Evolutionary conservation across 1,140 invertebrate species (phyloP), one percentile per base, ranked within the genome.

Genomic region (Zaprionus gabonicus): DNA sequence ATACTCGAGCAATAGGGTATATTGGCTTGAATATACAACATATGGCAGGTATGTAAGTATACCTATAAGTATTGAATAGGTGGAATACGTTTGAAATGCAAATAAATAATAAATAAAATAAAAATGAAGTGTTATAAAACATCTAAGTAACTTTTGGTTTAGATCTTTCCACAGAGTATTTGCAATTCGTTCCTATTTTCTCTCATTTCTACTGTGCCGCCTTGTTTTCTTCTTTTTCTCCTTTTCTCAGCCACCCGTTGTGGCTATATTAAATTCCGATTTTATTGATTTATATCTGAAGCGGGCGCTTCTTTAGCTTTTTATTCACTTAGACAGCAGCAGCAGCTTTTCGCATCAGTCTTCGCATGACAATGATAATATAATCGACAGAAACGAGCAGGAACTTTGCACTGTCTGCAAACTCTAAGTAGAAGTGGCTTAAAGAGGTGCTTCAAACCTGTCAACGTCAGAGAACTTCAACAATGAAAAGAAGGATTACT

Each of bases 251-350:
- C 38, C 74, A 67, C 66, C 55, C 49, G 53, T 71, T 84, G 78
- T 68, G 81, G 78, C 62, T 76, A 71, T 84, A 90, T 90, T 88
- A 88, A 88, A 88, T 88, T 88, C 84, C 85, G 65, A 75, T 78
- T 69, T 84, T 88, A 88, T 88, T 78, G 84, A 88, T 87, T 87
- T 77, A 79, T 76, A 27, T 71, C 38, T 25, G 34, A 27, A 12
- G 44, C 65, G 41, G n/a, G n/a, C 41, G n/a, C 41, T 10, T 56
- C 71, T 75, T 66, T 44, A 28, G 31, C 58, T 77, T 78, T 73
- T 69, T 74, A 73, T 73, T 73, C 57, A 73, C 75, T 68, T 73
- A 68, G 70, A 64, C 41, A 59, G 10, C 41, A 20, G 55, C 59
- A 65, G 55, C 70, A 72, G 63, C 70, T 72, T 77, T 67, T 34